Base-by-base conservation (phyloP, 2,888 invertebrate species). In the Pharmacophagus antenor region DNA sequence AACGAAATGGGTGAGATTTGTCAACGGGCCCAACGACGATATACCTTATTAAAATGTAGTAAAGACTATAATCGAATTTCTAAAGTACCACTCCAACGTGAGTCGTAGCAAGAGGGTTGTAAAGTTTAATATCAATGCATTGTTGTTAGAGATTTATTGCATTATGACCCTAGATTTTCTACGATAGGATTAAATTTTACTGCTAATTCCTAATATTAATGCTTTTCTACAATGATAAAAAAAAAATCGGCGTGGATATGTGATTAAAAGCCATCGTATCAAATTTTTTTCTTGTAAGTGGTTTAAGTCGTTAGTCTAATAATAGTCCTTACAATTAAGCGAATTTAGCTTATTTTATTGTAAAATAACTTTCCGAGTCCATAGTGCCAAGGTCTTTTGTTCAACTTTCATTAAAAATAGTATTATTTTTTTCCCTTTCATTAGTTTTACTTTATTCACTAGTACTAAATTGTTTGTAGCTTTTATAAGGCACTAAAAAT, bases 1-100 rank as follows among this genome's bases (percentile, higher is more conserved):
- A 66, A 66, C 62, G 66, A 68, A 68, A 65, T 63, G 65, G 65
- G 67, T 60, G 67, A 68, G 64, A 67, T 65, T 63, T 65, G 61
- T 59, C 61, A 48, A 63, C 60, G 60, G 31, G 21, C 31, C 42
- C 55, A 50, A 41, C 46, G 48, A 67, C 48, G 63, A 37, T 57
- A 46, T 50, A 56, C 65, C 63, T 65, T 72, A 72, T 58, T 15
- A 18, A 60, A 1, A 4, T 0, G 53, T 0, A 0, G 21, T 63
- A 72, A 64, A 57, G 65, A 61, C 47, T 31, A 65, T 27, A 62
- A 52, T 66, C 44, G 23, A 61, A 57, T 65, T 22, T 31, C 53
- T 46, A 41, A 12, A 22, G 10, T 15, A 15, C 20, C 23, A 22
- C 47, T 41, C 15, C 12, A 42, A n/a, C 46, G 21, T 50, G 58